Conservation (phyloP, 2,113 vertebrate species). For the Scartelaos histophorus region DNA sequence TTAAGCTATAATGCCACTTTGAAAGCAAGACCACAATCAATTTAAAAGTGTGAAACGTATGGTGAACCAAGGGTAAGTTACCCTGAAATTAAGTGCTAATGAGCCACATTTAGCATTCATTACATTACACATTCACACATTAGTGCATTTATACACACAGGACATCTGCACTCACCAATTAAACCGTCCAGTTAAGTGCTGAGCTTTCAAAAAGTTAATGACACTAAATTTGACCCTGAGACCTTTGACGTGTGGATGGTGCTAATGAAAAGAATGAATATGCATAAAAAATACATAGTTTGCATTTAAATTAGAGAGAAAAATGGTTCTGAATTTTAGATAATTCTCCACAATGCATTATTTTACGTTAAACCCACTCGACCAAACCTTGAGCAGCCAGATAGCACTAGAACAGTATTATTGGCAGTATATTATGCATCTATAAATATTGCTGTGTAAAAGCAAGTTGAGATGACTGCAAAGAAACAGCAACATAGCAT, state of each 20-base stretch:
- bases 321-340: neutral
- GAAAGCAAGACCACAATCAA: neutral
- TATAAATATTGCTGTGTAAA: too few species aligned
- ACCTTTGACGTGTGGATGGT: slow-evolving; percentile 18
- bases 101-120: slow-evolving; percentile 49
- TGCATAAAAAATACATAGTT: neutral
- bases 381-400: neutral
- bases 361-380: neutral
- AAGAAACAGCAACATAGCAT: too few species aligned
- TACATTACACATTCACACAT: slow-evolving; percentile 16
- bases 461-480: too few species aligned
- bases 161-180: slow-evolving; percentile 8
- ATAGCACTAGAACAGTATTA: neutral
- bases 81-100: slow-evolving; percentile 53
- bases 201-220: slow-evolving; percentile 9
- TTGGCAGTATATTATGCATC: neutral
- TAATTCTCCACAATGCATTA: neutral
- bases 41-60: slow-evolving; percentile 14
- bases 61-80: slow-evolving; percentile 20
- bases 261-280: slow-evolving; percentile 16
- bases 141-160: neutral
- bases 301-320: neutral
- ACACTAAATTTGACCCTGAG: slow-evolving; percentile 13
- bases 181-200: slow-evolving; percentile 14
- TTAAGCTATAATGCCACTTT: neutral